Percentiles rank a stretch among this genome's conserved stretches.
Conservation (phyloP, 2,797 vertebrate genomes). For the Sebastes hopkinsi region DNA sequence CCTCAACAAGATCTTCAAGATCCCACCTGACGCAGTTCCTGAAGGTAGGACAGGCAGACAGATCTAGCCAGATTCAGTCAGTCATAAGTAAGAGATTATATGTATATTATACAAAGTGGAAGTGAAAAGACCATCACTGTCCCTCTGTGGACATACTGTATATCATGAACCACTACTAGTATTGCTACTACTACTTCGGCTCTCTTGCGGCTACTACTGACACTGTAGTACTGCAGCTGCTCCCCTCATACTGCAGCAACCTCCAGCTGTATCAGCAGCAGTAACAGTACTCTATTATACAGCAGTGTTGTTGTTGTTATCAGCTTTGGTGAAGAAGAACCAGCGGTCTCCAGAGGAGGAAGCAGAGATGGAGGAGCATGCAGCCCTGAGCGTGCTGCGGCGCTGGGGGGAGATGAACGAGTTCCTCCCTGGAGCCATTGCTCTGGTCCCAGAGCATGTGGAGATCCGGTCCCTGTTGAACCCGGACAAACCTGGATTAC, state of each 20-base stretch:
- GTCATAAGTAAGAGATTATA: not conserved
- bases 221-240: not conserved
- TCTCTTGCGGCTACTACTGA: not conserved
- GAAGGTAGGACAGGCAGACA: conserved; percentile 80
- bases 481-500: conserved; percentile 84
- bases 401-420: conserved; percentile 92
- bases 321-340: conserved; percentile 82
- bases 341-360: conserved; percentile 74
- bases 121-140: not conserved
- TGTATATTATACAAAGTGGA: not conserved
- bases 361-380: conserved; percentile 85
- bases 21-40: conserved; percentile 85
- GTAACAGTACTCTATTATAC: not conserved
- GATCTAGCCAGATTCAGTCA: not conserved
- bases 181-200: not conserved
- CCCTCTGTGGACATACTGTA: not conserved
- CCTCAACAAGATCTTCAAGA: conserved; percentile 92
- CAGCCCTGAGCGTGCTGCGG: conserved; percentile 88
- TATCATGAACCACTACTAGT: not conserved
- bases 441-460: conserved; percentile 92
- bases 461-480: conserved; percentile 88
- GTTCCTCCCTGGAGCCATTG: conserved; percentile 81
- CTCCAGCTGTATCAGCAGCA: not conserved
- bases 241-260: not conserved
- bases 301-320: conserved; percentile 1